Conservation (phyloP, 2,113 vertebrate genomes). For the Argyrosomus japonicus region DNA sequence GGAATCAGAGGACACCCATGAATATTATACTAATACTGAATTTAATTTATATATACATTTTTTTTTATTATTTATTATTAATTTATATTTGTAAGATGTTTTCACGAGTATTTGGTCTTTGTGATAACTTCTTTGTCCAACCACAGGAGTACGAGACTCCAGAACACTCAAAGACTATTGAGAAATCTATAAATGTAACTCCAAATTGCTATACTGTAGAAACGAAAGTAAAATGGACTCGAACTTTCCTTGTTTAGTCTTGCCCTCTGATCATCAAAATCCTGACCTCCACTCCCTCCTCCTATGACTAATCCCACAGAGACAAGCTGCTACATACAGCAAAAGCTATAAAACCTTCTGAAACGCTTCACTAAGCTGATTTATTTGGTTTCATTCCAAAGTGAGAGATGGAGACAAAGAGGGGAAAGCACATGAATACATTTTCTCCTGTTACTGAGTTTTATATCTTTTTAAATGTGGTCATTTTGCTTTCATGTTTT, state of each 20-base stretch:
- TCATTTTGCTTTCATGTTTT: background rate
- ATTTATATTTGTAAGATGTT: background rate
- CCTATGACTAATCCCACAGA: constrained; percentile 9
- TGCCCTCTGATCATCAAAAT: constrained; percentile 1
- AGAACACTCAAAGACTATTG: background rate
- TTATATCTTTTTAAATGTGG: background rate
- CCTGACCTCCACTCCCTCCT: background rate
- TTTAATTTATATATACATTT: background rate
- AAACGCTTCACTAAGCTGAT: background rate
- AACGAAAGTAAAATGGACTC: background rate
- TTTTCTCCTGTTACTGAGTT: no score
- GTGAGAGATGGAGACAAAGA: background rate
- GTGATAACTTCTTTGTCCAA: background rate
- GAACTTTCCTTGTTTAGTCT: constrained; percentile 1
- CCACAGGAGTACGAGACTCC: background rate
- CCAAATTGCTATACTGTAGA: background rate
- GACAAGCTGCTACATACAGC: constrained; percentile 10
- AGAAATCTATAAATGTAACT: background rate
- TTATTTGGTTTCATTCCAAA: constrained; percentile 19
- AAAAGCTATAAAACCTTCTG: background rate
- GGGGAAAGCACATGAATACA: background rate
- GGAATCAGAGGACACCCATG: background rate
- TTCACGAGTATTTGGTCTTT: background rate
- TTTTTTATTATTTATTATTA: background rate
- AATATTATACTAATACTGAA: background rate